These are phyloP conservation scores for Menura novaehollandiae DNA, from an alignment of 2,113 vertebrate species.

Conservation along the genomic window DNA sequence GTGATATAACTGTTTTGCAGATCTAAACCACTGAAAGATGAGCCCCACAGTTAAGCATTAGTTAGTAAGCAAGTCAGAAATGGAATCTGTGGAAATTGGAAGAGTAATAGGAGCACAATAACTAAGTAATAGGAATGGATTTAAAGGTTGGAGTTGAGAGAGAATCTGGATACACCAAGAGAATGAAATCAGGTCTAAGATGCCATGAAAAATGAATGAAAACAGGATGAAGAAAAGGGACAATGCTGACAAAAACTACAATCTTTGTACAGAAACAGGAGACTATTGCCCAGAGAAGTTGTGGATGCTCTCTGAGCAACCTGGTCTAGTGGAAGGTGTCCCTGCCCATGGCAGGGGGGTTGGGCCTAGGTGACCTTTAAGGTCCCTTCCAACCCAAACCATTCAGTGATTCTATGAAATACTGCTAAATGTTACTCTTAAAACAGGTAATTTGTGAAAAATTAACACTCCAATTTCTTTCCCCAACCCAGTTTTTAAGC, in stretches of 20 bases:
- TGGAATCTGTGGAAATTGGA: background rate
- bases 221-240: background rate
- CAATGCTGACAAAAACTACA: background rate
- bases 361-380: background rate
- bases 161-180: background rate
- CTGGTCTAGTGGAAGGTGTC: background rate
- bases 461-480: background rate
- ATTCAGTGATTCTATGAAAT: background rate
- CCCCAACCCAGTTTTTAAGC: background rate
- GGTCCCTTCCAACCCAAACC: background rate
- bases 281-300: background rate
- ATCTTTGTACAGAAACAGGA: background rate
- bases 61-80: background rate
- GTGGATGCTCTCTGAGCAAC: background rate
- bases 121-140: background rate
- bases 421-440: background rate
- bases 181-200: background rate
- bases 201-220: background rate
- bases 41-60: background rate
- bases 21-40: background rate
- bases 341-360: background rate
- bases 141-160: background rate
- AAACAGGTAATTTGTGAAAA: no score
- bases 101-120: background rate
- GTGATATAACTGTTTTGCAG: background rate